phyloP scores from a whole-genome alignment of 2,888 invertebrate genomes.

The Agrochola litura region DNA sequence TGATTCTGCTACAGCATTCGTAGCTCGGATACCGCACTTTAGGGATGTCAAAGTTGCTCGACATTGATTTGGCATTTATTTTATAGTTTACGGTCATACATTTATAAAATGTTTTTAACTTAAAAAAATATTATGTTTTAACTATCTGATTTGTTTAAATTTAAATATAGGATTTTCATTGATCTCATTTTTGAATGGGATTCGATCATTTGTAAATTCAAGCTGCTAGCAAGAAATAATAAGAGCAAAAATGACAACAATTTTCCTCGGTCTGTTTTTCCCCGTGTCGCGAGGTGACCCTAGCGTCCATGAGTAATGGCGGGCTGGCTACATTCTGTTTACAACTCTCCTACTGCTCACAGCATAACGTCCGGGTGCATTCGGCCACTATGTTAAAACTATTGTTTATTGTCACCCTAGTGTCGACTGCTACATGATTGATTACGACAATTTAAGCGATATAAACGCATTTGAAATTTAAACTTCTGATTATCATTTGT shows the following conservation, averaged over 20 bases:
- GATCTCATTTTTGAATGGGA: background rate
- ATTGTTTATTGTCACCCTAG: conserved; percentile 75
- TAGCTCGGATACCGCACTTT: conserved; percentile 20
- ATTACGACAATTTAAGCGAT: conserved; percentile 59
- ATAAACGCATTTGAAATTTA: conserved; percentile 60
- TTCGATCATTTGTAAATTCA: conserved; percentile 3
- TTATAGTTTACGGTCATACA: background rate
- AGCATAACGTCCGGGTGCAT: conserved; percentile 77
- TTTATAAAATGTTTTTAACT: background rate
- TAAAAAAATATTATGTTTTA: background rate
- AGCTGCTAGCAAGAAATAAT: background rate
- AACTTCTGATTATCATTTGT: conserved; percentile 56
- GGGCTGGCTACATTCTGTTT: conserved; percentile 72
- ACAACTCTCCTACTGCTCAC: conserved; percentile 76
- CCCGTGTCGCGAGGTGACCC: conserved; percentile 49
- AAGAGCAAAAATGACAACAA: background rate
- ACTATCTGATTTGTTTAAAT: too few species aligned
- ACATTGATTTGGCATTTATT: background rate
- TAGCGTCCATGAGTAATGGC: conserved; percentile 71
- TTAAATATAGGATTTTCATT: background rate
- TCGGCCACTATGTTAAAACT: conserved; percentile 72
- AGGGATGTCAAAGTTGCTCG: conserved; percentile 11
- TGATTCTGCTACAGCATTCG: conserved; percentile 37
- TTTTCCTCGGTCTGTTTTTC: conserved; percentile 10
- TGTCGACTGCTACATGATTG: conserved; percentile 67